phyloP scores from a whole-genome alignment of 2,113 vertebrate species.

The Podarcis cretensis region DNA sequence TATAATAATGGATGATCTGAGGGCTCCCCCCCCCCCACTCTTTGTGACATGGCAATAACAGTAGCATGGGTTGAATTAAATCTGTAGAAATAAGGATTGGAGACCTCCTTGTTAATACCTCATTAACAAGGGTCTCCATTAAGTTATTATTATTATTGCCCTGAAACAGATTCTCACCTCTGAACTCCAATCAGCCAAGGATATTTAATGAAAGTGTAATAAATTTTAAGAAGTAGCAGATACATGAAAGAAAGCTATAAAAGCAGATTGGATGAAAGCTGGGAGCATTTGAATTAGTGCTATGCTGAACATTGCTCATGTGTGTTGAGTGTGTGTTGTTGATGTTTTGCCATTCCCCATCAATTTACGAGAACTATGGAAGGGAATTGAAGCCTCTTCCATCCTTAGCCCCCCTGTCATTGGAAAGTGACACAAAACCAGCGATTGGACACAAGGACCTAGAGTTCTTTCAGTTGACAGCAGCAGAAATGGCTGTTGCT shows the following conservation, averaged over 20 bases:
- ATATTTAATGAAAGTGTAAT: slow-evolving; percentile 58
- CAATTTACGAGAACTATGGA: too few species aligned
- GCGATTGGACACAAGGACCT: too few species aligned
- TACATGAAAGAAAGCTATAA: slow-evolving; percentile 27
- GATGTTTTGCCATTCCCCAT: too few species aligned
- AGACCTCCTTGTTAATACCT: slow-evolving; percentile 61
- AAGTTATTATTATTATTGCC: slow-evolving; percentile 56
- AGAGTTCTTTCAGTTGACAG: too few species aligned
- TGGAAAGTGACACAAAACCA: too few species aligned
- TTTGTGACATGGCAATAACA: slow-evolving; percentile 59
- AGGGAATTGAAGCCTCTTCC: too few species aligned
- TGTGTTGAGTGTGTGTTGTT: too few species aligned
- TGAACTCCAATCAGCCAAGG: slow-evolving; percentile 51
- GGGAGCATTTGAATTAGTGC: not conserved
- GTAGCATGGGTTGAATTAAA: slow-evolving; percentile 61
- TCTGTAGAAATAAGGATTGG: slow-evolving; percentile 55
- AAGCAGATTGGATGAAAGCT: slow-evolving; percentile 29
- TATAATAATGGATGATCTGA: slow-evolving; percentile 37
- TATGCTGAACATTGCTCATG: not conserved
- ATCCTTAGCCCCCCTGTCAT: too few species aligned
- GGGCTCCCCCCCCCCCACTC: not conserved
- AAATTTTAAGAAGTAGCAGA: slow-evolving; percentile 42
- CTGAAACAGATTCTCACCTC: slow-evolving; percentile 43
- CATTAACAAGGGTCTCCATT: slow-evolving; percentile 65
- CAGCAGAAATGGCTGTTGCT: too few species aligned